Evolutionary conservation across 2,113 vertebrate genomes (phyloP), one percentile per base, ranked within the genome.

Genomic region (Boulengerochromis microlepis): DNA sequence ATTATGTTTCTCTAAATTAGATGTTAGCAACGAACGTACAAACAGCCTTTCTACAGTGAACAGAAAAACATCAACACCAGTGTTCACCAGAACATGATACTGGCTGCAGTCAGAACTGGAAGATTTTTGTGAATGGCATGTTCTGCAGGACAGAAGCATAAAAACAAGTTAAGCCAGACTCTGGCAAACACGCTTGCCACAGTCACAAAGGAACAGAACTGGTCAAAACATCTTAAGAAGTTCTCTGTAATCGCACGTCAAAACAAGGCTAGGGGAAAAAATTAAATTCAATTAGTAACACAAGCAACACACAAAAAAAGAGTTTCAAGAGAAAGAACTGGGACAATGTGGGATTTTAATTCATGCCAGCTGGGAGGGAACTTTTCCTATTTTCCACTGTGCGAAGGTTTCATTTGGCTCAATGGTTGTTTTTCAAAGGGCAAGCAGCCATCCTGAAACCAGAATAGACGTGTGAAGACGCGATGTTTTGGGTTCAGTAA

Each of bases 311-410:
- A 64, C 57, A 88, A 90, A 42, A 81, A 45, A 26, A 64, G 15
- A 61, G 57, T 82, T 85, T 88, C 4, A 13, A 81, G 18, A 85
- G 38, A 56, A 89, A 90, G 57, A 85, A 91, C 50, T 78, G 19
- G 84, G 89, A 71, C 54, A 22, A 61, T 82, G 82, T 88, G 86
- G 91, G 84, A 89, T 91, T 90, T 88, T 83, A 83, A 88, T 54
- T 52, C 38, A 24, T 86, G 83, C 88, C 91, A 90, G 81, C 76
- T 89, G 85, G 40, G 33, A 89, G 78, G 19, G 18, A 84, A 42
- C 24, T 85, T 82, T 90, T 76, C 47, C 42, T 47, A 64, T 90
- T 91, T 90, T 91, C 84, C 86, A 81, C 80, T 81, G 76, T 38
- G 78, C 84, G 33, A 91, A 87, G 74, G 84, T 50, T 85, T 90